Conservation (phyloP, 2,888 invertebrate genomes). For the Perizoma affinitatum region DNA sequence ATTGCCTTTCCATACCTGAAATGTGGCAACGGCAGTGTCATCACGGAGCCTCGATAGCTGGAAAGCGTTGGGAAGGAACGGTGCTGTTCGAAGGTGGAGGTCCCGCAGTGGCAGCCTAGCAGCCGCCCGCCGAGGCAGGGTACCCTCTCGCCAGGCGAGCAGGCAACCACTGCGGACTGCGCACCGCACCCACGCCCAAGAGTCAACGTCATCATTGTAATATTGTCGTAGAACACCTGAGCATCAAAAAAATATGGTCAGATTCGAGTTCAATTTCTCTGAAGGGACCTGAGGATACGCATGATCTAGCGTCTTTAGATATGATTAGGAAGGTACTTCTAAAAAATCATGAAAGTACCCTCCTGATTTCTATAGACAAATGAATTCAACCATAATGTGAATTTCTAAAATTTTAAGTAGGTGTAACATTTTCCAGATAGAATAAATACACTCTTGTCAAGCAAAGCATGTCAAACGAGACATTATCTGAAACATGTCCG, state of each 20-base stretch:
- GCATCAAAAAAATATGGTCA: constrained; percentile 31
- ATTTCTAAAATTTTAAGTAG: neutral
- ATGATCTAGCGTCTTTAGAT: too few relatives aligned
- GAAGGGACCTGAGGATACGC: too few relatives aligned
- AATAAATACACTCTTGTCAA: constrained; percentile 20
- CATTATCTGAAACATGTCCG: constrained; percentile 26
- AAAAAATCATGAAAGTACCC: too few relatives aligned
- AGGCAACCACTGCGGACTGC: constrained; percentile 73
- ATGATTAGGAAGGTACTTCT: too few relatives aligned
- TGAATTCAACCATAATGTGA: too few relatives aligned
- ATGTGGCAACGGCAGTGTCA: constrained; percentile 78
- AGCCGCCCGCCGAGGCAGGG: constrained; percentile 71
- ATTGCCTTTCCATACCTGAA: constrained; percentile 71
- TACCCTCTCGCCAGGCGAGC: constrained; percentile 78
- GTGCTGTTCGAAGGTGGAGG: constrained; percentile 69
- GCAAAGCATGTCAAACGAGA: constrained; percentile 24
- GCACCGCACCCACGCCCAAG: constrained; percentile 78
- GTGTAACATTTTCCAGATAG: constrained; percentile 2
- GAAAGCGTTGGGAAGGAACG: constrained; percentile 71
- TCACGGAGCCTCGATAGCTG: constrained; percentile 76
- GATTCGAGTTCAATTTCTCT: neutral
- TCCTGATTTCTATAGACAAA: too few relatives aligned
- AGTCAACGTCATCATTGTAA: constrained; percentile 69
- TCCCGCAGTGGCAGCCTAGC: constrained; percentile 72
- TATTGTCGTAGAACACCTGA: constrained; percentile 77